Percentiles rank a stretch among this genome's conserved stretches.
Conservation (phyloP, 2,113 vertebrate species). For the Cinclus cinclus region DNA sequence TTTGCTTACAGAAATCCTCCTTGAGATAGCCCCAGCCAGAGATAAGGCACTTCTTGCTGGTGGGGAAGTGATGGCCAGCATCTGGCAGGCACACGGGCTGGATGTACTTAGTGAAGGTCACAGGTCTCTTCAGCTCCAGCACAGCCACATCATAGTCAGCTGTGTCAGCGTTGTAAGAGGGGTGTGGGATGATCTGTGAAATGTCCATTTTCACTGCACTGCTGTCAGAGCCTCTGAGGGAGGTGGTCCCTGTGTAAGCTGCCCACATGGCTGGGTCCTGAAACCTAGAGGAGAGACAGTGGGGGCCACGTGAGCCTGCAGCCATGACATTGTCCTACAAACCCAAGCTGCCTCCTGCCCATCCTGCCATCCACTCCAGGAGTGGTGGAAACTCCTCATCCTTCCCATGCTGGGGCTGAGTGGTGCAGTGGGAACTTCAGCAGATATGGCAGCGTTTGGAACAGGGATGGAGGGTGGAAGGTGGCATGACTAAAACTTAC, state of each 20-base stretch:
- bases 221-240: slow-evolving; percentile 69
- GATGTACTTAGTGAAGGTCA: slow-evolving; percentile 79
- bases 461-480: background rate
- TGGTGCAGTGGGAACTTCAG: background rate
- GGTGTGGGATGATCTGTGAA: slow-evolving; percentile 79
- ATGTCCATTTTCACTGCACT: slow-evolving; percentile 73
- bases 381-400: background rate
- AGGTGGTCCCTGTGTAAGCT: slow-evolving; percentile 81
- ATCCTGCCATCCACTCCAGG: background rate
- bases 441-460: background rate
- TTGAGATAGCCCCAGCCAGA: slow-evolving; percentile 92
- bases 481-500: slow-evolving; percentile 50
- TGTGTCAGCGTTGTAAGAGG: slow-evolving; percentile 78
- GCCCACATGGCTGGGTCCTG: slow-evolving; percentile 80
- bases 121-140: slow-evolving; percentile 81
- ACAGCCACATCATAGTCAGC: slow-evolving; percentile 87
- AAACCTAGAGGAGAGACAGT: slow-evolving; percentile 44
- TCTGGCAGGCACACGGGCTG: slow-evolving; percentile 91
- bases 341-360: background rate
- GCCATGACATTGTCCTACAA: background rate
- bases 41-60: slow-evolving; percentile 86
- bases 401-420: fast-evolving
- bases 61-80: slow-evolving; percentile 77
- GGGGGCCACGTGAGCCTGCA: fast-evolving
- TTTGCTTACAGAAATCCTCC: slow-evolving; percentile 83